phyloP scores from a whole-genome alignment of 1,140 invertebrate species.

The Meloidogyne chitwoodi region DNA sequence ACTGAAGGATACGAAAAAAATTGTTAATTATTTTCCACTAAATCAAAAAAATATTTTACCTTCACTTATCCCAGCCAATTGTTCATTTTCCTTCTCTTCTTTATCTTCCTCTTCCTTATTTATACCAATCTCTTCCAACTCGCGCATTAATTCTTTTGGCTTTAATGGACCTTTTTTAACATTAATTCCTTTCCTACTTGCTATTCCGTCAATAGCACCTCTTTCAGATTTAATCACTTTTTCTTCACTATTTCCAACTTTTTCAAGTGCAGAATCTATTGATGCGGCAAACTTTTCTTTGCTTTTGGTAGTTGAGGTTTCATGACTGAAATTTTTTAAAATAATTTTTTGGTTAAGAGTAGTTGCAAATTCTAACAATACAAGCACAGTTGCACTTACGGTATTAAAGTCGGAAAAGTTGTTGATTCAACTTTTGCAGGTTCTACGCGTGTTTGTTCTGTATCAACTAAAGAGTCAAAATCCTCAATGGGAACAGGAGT shows the following conservation, averaged over 20 bases:
- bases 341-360: no score
- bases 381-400: background rate
- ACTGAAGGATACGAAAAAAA: background rate
- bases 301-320: background rate
- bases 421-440: background rate
- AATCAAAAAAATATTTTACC: background rate
- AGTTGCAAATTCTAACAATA: no score
- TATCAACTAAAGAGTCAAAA: background rate
- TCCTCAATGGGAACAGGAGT: conserved; percentile 6
- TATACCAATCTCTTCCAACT: conserved; percentile 7
- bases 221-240: background rate
- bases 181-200: background rate
- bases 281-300: background rate
- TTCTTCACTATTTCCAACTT: conserved; percentile 10
- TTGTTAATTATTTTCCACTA: background rate
- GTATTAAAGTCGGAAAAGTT: conserved; percentile 6
- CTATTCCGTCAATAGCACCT: conserved; percentile 4
- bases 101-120: background rate
- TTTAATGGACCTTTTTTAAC: background rate
- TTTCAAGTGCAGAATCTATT: background rate
- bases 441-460: background rate
- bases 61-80: background rate
- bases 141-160: background rate
- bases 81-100: background rate
- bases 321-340: background rate